Base-by-base conservation (phyloP, 2,113 vertebrate genomes). In the Apaloderma vittatum region DNA sequence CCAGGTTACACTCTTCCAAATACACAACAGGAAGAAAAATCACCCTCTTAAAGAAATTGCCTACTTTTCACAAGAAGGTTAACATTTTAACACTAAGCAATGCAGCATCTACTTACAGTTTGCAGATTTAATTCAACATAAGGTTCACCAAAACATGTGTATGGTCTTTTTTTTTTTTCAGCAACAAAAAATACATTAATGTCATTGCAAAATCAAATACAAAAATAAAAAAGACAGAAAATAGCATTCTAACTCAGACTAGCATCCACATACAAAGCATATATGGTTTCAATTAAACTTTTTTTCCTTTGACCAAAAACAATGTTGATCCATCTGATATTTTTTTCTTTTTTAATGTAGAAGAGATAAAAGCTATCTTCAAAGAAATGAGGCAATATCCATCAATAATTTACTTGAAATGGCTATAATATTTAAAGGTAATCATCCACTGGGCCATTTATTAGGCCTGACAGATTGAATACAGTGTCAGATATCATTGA, bases 331-430 rank as follows among this genome's bases (percentile, higher is more conserved):
- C 27, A 14, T 46, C 36, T 74, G 9, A 29, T 70, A 32, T 77
- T 91, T 77, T 87, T 66, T 90, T 76, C 3, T 46, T 83, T 92
- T 91, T 86, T 73, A 84, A 51, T 74, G 36, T 51, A 86, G 62
- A 70, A 65, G 19, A 90, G 72, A 14, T 57, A 87, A 87, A 81
- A 93, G 12, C 24, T 48, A 3, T 65, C 20, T 93, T 88, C 70
- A 91, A 74, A 72, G 15, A 88, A 10, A 23, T 57, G 23, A 75
- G 52, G 20, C 48, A 45, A 71, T 34, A 20, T 26, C 23, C 34
- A 88, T 82, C 74, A 92, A 72, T 79, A 82, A 93, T 93, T 92
- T 70, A 72, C 65, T 78, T 85, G 82, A 70, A 72, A 23, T 4
- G 3, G 48, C 54, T 61, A 23, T 57, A 89, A 61, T 75, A 91